Base-by-base conservation (phyloP, 2,113 vertebrate species). In the Rhagologus leucostigma region DNA sequence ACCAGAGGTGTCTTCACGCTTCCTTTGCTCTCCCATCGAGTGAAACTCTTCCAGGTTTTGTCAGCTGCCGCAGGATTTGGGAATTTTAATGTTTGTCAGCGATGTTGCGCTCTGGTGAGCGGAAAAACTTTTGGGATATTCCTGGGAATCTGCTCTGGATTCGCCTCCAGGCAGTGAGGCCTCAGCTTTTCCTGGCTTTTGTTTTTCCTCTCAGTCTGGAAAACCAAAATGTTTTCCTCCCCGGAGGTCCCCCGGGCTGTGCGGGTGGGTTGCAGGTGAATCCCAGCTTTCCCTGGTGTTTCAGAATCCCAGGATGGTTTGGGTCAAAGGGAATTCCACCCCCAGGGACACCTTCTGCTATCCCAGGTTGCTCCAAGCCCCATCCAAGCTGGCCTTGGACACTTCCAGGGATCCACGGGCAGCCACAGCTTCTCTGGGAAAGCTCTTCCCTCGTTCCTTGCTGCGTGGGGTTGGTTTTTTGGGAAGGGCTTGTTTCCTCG, bases 31-130 rank as follows among this genome's bases (percentile, higher is more conserved):
- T 86, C 21, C 46, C n/a, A 1, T 2, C 22, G 15, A 44, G 35
- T 10, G 11, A 68, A 78, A 41, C 62, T 55, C 37, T 9, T 16
- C 13, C 73, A 49, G 4, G 0, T 83, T 63, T 37, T 84, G 42
- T 46, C 47, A 42, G 73, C 87, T 81, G 90, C 87, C 9, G 22
- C 26, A 20, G 85, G 70, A 57, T 59, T 95, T 68, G 75, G 49
- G 35, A 63, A 76, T 87, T 71, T 68, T 17, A n/a, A 16, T 42
- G 64, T 89, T 77, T 81, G 69, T 35, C 27, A 29, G 62, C 77
- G 90, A 49, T 46, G 87, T 42, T 33, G 26, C 24, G 88, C 96
- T 95, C 56, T 1, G 5, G 57, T n/a, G 82, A 93, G 93, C 67
- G 32, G 91, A 37, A 67, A 56, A 55, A 41, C 60, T 24, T 12